A percentile compares a stretch with the other conserved stretches of the same genome.
Evolutionary conservation across 2,113 vertebrate genomes (phyloP).

Genomic region (Catharus minimus): DNA sequence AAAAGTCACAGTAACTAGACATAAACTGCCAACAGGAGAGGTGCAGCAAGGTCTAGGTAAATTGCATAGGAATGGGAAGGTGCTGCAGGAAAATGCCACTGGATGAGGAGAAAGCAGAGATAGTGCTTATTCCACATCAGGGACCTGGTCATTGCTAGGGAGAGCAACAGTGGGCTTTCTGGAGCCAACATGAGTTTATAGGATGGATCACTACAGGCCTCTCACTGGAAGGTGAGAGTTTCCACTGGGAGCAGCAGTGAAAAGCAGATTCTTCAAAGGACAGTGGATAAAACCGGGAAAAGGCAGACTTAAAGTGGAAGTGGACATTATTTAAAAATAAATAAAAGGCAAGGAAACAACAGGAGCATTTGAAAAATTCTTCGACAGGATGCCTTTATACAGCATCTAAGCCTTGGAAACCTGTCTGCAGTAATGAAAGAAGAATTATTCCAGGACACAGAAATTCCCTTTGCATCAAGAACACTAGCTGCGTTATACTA

Average conservation of each 20-base stretch:
- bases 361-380: slow-evolving; percentile 25
- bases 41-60: accelerated
- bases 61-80: background rate
- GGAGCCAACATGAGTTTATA: background rate
- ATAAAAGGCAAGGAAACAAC: slow-evolving; percentile 33
- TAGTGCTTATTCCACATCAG: background rate
- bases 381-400: slow-evolving; percentile 13
- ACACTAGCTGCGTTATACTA: slow-evolving; percentile 19
- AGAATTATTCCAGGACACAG: slow-evolving; percentile 53
- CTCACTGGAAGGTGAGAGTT: background rate
- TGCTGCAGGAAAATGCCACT: background rate
- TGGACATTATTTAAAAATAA: slow-evolving; percentile 26
- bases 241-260: background rate
- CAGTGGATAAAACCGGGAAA: background rate
- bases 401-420: slow-evolving; percentile 36
- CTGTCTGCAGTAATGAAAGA: slow-evolving; percentile 44
- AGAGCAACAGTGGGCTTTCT: background rate
- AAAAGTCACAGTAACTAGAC: background rate
- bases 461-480: slow-evolving; percentile 55
- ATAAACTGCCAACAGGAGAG: background rate
- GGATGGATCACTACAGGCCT: background rate
- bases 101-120: background rate
- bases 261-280: slow-evolving; percentile 5
- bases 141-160: background rate
- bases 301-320: background rate